Percentiles rank a stretch among this genome's conserved stretches.
Evolutionary conservation across 64 coral and sea anemone species (phyloP).

Genomic region (Stichodactyla helianthus): DNA sequence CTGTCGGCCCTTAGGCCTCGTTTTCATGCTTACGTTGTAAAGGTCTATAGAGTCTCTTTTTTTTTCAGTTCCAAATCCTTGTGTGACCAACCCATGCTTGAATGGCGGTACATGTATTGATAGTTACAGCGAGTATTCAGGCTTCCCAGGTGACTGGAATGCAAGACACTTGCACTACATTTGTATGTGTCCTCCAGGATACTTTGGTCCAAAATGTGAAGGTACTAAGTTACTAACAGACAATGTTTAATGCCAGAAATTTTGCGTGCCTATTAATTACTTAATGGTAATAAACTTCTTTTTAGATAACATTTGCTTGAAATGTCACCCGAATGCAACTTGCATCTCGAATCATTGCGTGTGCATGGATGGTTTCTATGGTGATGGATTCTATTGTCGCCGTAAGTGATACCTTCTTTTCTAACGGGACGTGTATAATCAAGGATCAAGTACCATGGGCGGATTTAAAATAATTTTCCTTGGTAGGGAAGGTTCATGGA

Average conservation of each 20-base stretch:
- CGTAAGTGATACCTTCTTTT: slow-evolving; percentile 25
- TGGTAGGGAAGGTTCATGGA: too few relatives aligned
- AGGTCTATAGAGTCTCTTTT: neutral
- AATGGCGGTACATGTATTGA: slow-evolving; percentile 79
- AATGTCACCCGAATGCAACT: slow-evolving; percentile 59
- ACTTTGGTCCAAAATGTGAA: slow-evolving; percentile 72
- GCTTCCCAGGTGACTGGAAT: slow-evolving; percentile 77
- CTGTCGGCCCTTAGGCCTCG: too few relatives aligned
- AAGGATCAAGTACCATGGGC: too few relatives aligned
- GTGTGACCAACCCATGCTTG: slow-evolving; percentile 69
- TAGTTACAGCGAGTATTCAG: slow-evolving; percentile 56
- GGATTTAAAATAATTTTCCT: too few relatives aligned
- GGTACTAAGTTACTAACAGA: slow-evolving; percentile 1
- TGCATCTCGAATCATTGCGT: slow-evolving; percentile 50
- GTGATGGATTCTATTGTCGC: slow-evolving; percentile 61
- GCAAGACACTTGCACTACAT: slow-evolving; percentile 54
- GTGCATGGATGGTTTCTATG: slow-evolving; percentile 59
- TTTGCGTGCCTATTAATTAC: too few relatives aligned
- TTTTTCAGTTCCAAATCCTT: slow-evolving; percentile 65
- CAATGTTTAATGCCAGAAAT: too few relatives aligned
- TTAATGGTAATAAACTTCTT: neutral
- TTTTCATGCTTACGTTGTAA: too few relatives aligned
- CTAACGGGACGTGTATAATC: neutral
- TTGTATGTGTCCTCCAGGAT: slow-evolving; percentile 58
- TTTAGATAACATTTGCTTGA: slow-evolving; percentile 52